Conservation (phyloP, 2,888 invertebrate species). For the Calameuta pallipes region DNA sequence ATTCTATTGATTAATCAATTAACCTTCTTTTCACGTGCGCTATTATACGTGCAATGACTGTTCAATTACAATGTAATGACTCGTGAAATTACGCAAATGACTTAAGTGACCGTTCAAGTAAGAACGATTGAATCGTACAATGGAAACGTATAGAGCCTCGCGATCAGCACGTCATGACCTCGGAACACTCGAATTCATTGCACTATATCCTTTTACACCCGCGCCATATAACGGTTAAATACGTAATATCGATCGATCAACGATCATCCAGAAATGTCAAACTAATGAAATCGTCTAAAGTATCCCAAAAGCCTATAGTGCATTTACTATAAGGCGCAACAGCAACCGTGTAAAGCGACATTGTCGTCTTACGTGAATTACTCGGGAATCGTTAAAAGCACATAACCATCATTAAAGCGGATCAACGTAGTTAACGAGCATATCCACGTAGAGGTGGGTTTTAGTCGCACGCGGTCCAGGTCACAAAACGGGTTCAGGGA, state of each 20-base stretch:
- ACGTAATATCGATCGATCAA: too few species aligned
- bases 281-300: neutral
- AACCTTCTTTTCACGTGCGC: neutral
- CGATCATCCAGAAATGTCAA: neutral
- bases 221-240: neutral
- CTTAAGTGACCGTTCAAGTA: neutral
- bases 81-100: neutral
- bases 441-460: neutral
- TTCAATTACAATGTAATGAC: slow-evolving; percentile 1
- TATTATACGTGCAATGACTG: neutral
- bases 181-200: neutral
- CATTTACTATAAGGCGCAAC: too few species aligned
- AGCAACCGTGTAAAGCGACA: neutral
- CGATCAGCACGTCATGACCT: neutral
- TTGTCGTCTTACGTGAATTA: too few species aligned
- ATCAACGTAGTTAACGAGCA: neutral
- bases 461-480: neutral
- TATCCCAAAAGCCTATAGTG: too few species aligned
- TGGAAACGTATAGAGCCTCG: neutral
- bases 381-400: neutral
- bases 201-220: neutral
- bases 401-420: neutral
- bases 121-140: neutral
- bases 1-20: neutral
- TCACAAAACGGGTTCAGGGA: neutral